Evolutionary conservation across 2,797 vertebrate species (phyloP).

Genomic region (Manis crassicaudata): DNA sequence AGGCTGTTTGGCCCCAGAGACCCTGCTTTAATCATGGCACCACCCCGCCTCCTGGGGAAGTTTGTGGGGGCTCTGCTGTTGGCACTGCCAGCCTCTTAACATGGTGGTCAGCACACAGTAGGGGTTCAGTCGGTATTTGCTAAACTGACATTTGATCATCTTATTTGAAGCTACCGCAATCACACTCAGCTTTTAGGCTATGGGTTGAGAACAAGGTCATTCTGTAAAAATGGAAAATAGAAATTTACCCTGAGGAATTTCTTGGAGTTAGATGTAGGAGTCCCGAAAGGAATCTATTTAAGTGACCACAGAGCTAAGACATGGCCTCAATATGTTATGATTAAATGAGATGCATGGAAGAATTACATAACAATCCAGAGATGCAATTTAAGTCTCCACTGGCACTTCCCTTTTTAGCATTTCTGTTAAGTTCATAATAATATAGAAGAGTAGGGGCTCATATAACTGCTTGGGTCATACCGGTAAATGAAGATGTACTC

Average conservation of each 20-base stretch:
- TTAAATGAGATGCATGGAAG: constrained; percentile 11
- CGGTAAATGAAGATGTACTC: not conserved
- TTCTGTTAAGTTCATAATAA: not conserved
- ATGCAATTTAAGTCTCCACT: not conserved
- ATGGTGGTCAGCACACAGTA: not conserved
- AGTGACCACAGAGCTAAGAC: not conserved
- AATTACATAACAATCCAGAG: not conserved
- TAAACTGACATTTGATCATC: not conserved
- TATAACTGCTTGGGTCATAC: not conserved
- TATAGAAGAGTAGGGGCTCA: not conserved
- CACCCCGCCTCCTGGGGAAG: not conserved
- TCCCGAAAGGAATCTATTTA: not conserved
- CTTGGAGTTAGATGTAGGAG: not conserved
- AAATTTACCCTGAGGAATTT: constrained; percentile 43
- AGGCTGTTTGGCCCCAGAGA: not conserved
- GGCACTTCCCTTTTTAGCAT: not conserved
- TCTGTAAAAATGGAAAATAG: constrained; percentile 72
- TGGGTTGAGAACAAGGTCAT: constrained; percentile 51
- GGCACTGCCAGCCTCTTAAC: not conserved
- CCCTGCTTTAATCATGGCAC: fast-evolving
- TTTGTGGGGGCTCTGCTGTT: not conserved
- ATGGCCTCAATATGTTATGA: not conserved
- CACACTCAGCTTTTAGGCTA: not conserved
- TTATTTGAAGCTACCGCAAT: constrained; percentile 47
- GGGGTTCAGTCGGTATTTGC: not conserved